Percentiles rank a stretch among this genome's conserved stretches.
phyloP scores from a whole-genome alignment of 2,113 vertebrate genomes.

The Rallus limicola region DNA sequence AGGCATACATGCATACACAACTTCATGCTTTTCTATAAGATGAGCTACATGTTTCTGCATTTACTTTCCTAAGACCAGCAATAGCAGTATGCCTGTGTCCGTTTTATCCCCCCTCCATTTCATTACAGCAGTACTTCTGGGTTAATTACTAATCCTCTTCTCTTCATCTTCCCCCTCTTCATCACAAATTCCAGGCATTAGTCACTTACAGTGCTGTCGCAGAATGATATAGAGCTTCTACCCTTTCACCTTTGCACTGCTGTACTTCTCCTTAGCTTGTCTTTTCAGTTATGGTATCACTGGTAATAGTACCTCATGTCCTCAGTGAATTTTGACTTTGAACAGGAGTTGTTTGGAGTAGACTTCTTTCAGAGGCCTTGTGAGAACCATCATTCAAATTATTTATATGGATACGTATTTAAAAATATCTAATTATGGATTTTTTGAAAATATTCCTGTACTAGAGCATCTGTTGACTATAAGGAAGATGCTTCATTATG shows the following conservation, averaged over 20 bases:
- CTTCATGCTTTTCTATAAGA: background rate
- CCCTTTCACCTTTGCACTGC: background rate
- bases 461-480: background rate
- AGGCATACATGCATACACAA: background rate
- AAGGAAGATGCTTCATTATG: conserved; percentile 2
- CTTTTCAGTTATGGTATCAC: background rate
- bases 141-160: background rate
- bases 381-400: background rate
- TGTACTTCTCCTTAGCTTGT: background rate
- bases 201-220: background rate
- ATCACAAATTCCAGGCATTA: background rate
- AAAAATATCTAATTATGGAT: background rate
- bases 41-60: background rate
- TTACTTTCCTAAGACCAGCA: background rate
- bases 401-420: background rate
- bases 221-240: background rate
- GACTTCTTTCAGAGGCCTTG: background rate
- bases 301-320: background rate
- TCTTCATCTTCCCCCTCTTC: background rate
- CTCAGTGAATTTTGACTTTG: background rate
- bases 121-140: background rate
- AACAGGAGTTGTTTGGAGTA: background rate
- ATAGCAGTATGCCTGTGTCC: background rate
- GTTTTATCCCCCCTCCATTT: background rate
- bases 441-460: conserved; percentile 1